Percentiles rank a stretch among this genome's conserved stretches.
These are phyloP conservation scores for Oreortyx pictus DNA, from an alignment of 2,797 vertebrate species.

Conservation along the genomic window DNA sequence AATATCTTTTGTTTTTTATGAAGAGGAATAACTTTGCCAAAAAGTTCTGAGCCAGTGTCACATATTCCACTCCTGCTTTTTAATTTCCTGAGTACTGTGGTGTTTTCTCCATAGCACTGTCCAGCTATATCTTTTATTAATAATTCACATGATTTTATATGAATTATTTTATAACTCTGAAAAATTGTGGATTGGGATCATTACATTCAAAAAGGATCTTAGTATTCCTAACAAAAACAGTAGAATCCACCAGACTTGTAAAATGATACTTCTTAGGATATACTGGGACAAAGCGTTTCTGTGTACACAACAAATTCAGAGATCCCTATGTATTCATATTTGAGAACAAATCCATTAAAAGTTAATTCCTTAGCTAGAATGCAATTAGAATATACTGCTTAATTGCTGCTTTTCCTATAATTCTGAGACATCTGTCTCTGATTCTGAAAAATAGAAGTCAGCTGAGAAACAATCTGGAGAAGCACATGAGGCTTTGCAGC, in stretches of 20 bases:
- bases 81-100: neutral
- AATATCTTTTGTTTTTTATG: neutral
- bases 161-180: neutral
- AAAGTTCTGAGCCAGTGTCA: neutral
- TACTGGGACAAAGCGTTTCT: neutral
- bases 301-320: neutral
- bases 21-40: neutral
- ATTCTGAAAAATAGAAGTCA: neutral
- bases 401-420: slow-evolving; percentile 3
- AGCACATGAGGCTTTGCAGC: neutral
- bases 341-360: neutral
- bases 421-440: neutral
- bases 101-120: neutral
- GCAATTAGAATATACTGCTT: neutral
- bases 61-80: neutral
- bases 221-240: neutral
- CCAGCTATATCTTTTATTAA: neutral
- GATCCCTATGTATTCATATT: neutral
- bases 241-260: neutral
- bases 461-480: neutral
- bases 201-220: neutral
- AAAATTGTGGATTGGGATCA: neutral
- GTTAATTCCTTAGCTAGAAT: neutral
- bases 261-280: neutral
- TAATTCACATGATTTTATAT: neutral